Evolutionary conservation across 2,797 vertebrate genomes (phyloP).

Genomic region (Octomys mimax): DNA sequence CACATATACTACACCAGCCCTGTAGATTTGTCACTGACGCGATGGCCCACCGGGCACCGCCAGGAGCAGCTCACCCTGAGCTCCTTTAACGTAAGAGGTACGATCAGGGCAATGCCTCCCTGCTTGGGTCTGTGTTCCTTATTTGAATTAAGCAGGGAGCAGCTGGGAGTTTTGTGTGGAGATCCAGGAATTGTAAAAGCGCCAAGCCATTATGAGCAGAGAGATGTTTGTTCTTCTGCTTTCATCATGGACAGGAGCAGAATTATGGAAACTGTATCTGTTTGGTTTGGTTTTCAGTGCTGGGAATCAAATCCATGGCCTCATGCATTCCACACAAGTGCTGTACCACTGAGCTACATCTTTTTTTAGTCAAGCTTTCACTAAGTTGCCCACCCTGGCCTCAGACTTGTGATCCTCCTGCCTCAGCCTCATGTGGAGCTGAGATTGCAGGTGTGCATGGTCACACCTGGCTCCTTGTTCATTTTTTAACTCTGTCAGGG

Average conservation of each 20-base stretch:
- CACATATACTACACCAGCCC: background rate
- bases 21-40: background rate
- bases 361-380: background rate
- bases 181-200: background rate
- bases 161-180: background rate
- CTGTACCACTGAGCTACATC: background rate
- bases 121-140: background rate
- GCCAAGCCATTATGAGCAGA: slow-evolving; percentile 37
- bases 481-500: background rate
- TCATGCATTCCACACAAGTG: background rate
- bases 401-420: background rate
- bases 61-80: background rate
- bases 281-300: background rate
- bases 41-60: background rate
- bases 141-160: background rate
- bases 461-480: background rate
- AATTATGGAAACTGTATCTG: background rate
- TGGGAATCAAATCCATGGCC: background rate
- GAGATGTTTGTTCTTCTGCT: background rate
- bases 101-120: background rate
- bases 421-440: background rate
- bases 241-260: background rate
- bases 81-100: background rate
- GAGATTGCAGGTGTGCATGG: background rate
- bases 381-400: background rate